A percentile compares a stretch with the other conserved stretches of the same genome.
phyloP scores from a whole-genome alignment of 2,113 vertebrate species.

The Sylvilagus bachmani region DNA sequence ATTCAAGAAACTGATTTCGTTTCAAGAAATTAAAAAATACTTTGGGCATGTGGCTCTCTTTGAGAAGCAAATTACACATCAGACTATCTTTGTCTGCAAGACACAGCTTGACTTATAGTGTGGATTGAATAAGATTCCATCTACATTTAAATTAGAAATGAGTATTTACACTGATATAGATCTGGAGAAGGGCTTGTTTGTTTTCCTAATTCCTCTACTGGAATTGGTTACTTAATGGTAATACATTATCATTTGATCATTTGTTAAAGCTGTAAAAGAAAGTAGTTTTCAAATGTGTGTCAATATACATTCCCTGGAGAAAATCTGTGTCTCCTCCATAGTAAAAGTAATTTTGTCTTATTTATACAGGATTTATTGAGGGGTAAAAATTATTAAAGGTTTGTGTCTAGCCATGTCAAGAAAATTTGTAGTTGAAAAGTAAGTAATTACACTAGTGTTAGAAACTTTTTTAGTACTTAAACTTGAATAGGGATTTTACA shows the following conservation, averaged over 20 bases:
- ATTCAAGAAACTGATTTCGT: background rate
- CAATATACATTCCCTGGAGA: constrained; percentile 25
- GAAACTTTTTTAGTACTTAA: background rate
- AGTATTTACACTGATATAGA: constrained; percentile 27
- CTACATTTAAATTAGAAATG: constrained; percentile 25
- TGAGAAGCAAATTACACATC: constrained; percentile 44
- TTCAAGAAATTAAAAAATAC: constrained; percentile 36
- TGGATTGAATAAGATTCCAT: constrained; percentile 20
- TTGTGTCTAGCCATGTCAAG: constrained; percentile 39
- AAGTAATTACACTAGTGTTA: constrained; percentile 36
- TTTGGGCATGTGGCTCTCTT: background rate
- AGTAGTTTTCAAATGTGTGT: constrained; percentile 36
- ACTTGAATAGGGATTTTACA: background rate
- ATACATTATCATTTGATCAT: constrained; percentile 38
- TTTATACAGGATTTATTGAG: constrained; percentile 38
- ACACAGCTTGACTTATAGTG: constrained; percentile 48
- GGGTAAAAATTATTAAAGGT: background rate
- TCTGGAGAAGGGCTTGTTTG: background rate
- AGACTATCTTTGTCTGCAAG: constrained; percentile 22
- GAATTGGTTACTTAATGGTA: constrained; percentile 38
- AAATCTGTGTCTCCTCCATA: constrained; percentile 18
- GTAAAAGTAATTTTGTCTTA: constrained; percentile 59
- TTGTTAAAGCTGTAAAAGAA: constrained; percentile 53
- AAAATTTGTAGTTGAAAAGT: constrained; percentile 51
- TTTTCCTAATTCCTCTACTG: constrained; percentile 33